Percentiles rank a stretch among this genome's conserved stretches.
Conservation (phyloP, 2,888 invertebrate species). For the Caenorhabditis panamensis region DNA sequence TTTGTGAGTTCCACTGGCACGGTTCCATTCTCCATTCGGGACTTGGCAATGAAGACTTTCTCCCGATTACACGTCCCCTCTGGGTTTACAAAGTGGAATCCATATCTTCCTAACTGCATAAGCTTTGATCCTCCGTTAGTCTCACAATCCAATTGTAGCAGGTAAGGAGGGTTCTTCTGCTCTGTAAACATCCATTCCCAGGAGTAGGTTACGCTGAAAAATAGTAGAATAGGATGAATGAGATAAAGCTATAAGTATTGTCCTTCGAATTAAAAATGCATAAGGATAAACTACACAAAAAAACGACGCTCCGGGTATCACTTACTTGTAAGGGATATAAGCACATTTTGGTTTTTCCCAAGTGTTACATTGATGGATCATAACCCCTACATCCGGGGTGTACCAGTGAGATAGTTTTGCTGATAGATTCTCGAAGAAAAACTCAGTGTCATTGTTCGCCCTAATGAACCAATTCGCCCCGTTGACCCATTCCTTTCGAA, state of each 20-base stretch:
- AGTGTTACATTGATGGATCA: slow-evolving; percentile 81
- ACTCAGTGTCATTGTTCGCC: slow-evolving; percentile 77
- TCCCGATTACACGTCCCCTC: slow-evolving; percentile 77
- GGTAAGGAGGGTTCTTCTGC: slow-evolving; percentile 77
- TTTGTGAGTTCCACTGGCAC: slow-evolving; percentile 74
- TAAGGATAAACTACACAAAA: not conserved
- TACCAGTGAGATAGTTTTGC: slow-evolving; percentile 78
- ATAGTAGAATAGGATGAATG: not conserved
- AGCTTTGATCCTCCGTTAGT: slow-evolving; percentile 80
- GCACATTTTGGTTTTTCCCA: slow-evolving; percentile 76
- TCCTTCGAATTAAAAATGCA: too few relatives aligned
- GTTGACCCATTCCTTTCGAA: slow-evolving; percentile 80
- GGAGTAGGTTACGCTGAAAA: slow-evolving; percentile 77
- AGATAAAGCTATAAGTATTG: too few relatives aligned
- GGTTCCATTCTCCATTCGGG: slow-evolving; percentile 76
- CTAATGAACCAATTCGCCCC: slow-evolving; percentile 81
- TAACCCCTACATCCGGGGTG: slow-evolving; percentile 81
- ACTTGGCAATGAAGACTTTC: slow-evolving; percentile 72
- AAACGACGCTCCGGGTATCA: too few relatives aligned
- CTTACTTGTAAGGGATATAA: slow-evolving; percentile 80
- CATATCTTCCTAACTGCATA: slow-evolving; percentile 79
- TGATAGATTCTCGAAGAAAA: slow-evolving; percentile 79
- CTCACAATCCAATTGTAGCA: slow-evolving; percentile 80
- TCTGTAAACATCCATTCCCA: slow-evolving; percentile 81
- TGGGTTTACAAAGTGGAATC: slow-evolving; percentile 78